Base-by-base conservation (phyloP, 2,888 invertebrate species). In the Zhengitettix transpicula region DNA sequence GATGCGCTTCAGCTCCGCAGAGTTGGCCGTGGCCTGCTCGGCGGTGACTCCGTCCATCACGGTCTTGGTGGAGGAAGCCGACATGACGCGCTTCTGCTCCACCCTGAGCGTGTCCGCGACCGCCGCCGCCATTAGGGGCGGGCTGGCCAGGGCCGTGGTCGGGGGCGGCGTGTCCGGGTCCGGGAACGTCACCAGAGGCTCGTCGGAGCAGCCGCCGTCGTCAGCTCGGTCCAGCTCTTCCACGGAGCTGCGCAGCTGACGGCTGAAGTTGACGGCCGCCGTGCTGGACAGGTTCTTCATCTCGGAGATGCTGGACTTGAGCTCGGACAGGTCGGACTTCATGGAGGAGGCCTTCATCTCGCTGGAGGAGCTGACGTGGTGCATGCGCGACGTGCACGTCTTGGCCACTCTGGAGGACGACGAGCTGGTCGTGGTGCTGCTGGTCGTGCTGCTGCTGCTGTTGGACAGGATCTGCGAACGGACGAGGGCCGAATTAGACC, bases 301-400 rank as follows among this genome's bases (percentile, higher is more conserved):
- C 77, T 90, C 89, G 63, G 87, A 85, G 73, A 91, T 87, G 70
- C 88, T 87, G 71, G 85, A 87, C 73, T 90, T 85, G 65, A 91
- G 79, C 70, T 87, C 86, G 62, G 81, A 79, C 56, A 87, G 78
- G 72, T 89, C 87, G 64, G 85, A 86, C 75, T 89, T 88, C 76
- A 89, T 83, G 62, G 86, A 86, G 70, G 84, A 85, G 65, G 89
- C 85, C 75, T 88, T 88, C 78, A 86, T 82, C 77, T 88, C 88
- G 68, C 84, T 83, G 64, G 73, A 72, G 67, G 81, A 77, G 59
- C 78, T 75, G 71, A 76, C 74, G 68, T 77, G 76, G 65, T 76
- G 76, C 52, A 76, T 71, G 55, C 79, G 75, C 67, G 72, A 71
- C 57, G 69, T 65, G 40, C 65, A 65, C 54, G 69, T 72, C 72